Evolutionary conservation across 2,113 vertebrate species (phyloP).

Genomic region (Gymnorhina tibicen): DNA sequence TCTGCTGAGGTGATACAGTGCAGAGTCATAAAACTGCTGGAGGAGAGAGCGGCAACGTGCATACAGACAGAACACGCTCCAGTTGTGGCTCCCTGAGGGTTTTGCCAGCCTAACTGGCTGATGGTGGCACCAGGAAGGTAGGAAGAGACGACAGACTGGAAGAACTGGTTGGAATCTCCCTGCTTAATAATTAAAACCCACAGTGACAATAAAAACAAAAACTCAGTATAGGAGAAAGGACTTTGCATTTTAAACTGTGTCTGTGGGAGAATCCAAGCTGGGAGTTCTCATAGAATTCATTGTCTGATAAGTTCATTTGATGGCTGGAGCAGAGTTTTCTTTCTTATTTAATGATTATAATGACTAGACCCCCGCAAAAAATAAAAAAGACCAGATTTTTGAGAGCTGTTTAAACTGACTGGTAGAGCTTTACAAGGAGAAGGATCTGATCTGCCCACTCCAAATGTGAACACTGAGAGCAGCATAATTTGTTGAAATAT

Average conservation of each 20-base stretch:
- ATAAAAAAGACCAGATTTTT: not conserved
- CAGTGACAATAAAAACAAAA: not conserved
- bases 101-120: not conserved
- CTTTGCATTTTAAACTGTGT: not conserved
- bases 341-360: not conserved
- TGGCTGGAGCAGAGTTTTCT: not conserved
- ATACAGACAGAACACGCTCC: not conserved
- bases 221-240: not conserved
- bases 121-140: not conserved
- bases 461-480: not conserved
- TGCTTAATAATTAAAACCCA: conserved; percentile 5
- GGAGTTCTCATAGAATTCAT: not conserved
- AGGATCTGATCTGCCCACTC: not conserved
- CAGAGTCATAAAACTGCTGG: not conserved
- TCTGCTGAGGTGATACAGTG: not conserved
- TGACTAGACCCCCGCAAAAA: not conserved
- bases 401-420: not conserved
- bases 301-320: not conserved
- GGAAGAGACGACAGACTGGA: not conserved
- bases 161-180: conserved; percentile 1
- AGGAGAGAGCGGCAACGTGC: fast-evolving
- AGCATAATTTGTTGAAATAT: not conserved
- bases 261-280: not conserved
- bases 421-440: not conserved
- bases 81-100: not conserved